Percentiles rank a stretch among this genome's conserved stretches.
These are phyloP conservation scores for Pemphigus obesinymphae DNA, from an alignment of 1,140 invertebrate genomes.

Conservation along the genomic window DNA sequence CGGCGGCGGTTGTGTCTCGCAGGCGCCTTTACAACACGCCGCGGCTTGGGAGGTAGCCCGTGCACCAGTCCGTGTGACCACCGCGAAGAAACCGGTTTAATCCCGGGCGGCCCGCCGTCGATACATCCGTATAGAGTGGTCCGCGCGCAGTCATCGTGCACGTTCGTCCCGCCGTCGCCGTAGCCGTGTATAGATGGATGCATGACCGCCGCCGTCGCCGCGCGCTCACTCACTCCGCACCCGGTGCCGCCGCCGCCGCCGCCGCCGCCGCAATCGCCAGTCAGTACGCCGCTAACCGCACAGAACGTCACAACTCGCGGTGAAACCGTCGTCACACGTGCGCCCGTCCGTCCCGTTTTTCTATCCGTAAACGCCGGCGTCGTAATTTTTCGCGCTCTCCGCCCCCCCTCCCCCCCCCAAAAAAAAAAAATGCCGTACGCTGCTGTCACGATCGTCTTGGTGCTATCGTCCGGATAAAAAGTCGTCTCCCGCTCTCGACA, in stretches of 20 bases:
- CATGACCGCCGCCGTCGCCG: constrained; percentile 1
- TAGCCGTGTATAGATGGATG: neutral
- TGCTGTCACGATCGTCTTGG: neutral
- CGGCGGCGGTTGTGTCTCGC: constrained; percentile 22
- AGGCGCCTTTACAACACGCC: constrained; percentile 41
- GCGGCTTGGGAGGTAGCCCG: constrained; percentile 40
- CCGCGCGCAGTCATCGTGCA: constrained; percentile 33
- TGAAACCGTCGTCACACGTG: neutral
- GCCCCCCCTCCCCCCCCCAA: neutral
- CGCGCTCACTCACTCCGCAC: neutral
- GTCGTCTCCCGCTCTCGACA: no score
- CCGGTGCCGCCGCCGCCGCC: neutral
- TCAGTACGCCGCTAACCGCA: constrained; percentile 5
- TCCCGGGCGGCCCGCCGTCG: neutral
- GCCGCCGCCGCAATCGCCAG: neutral
- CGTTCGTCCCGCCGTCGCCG: constrained; percentile 20
- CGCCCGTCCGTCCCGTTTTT: neutral
- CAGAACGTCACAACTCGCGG: neutral
- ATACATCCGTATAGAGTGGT: constrained; percentile 14
- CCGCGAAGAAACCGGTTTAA: constrained; percentile 40
- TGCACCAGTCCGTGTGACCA: constrained; percentile 37
- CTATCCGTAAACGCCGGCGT: neutral
- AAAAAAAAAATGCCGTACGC: neutral
- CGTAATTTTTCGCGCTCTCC: neutral
- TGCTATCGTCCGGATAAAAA: neutral